Percentiles rank a stretch among this genome's conserved stretches.
These are phyloP conservation scores for Drosophila nebulosa DNA, from an alignment of 1,140 invertebrate species.

Conservation along the genomic window DNA sequence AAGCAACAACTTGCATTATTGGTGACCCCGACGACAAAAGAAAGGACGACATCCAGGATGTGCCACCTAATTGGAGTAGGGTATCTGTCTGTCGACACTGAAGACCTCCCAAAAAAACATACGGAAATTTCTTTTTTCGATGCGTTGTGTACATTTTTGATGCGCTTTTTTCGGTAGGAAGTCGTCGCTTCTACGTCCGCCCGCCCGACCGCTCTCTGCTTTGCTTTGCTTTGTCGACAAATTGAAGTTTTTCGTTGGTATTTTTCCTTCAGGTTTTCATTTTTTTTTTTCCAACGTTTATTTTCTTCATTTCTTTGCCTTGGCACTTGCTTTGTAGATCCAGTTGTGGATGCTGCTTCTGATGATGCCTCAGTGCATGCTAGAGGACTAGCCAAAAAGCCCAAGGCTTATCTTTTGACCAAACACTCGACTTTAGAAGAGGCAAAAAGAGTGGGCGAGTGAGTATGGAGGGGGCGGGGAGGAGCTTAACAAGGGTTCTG, in stretches of 20 bases:
- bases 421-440: conserved; percentile 44
- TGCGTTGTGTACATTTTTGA: conserved; percentile 53
- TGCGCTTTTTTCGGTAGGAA: conserved; percentile 36
- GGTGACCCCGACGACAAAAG: too few relatives aligned
- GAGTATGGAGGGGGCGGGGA: not conserved
- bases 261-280: conserved; percentile 30
- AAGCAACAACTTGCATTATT: too few relatives aligned
- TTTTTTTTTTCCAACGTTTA: not conserved
- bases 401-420: conserved; percentile 47
- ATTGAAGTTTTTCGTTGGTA: conserved; percentile 49
- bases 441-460: not conserved
- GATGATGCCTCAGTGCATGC: conserved; percentile 29
- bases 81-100: not conserved
- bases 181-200: not conserved
- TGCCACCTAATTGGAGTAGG: not conserved
- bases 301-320: conserved; percentile 5
- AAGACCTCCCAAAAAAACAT: not conserved
- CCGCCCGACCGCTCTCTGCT: not conserved
- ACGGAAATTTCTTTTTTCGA: conserved; percentile 3
- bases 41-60: too few relatives aligned
- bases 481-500: conserved; percentile 43
- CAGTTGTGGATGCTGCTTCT: not conserved
- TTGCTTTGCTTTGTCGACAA: conserved; percentile 35
- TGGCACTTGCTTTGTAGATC: conserved; percentile 43
- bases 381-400: conserved; percentile 22